These are phyloP conservation scores for Ophioderma brevispina DNA, from an alignment of 35 echinoderm and acorn worm genomes.

Conservation along the genomic window DNA sequence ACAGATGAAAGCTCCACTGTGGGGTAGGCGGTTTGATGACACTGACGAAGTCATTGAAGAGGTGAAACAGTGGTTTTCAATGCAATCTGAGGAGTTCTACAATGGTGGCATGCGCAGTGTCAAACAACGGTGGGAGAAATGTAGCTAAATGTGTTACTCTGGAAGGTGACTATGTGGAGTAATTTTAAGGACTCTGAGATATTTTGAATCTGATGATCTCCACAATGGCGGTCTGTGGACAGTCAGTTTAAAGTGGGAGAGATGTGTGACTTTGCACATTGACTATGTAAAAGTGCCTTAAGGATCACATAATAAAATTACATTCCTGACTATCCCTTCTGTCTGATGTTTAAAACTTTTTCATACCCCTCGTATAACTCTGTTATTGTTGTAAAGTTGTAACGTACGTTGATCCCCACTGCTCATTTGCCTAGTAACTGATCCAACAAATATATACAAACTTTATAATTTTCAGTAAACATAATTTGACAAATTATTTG, in stretches of 20 bases:
- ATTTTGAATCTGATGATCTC: background rate
- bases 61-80: conserved; percentile 20
- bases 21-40: conserved; percentile 9
- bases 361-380: background rate
- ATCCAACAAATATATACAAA: too few species aligned
- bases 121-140: conserved; percentile 19
- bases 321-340: background rate
- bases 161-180: background rate
- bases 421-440: too few species aligned
- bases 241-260: background rate
- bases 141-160: background rate
- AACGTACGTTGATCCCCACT: too few species aligned
- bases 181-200: background rate
- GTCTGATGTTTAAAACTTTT: background rate
- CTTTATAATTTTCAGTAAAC: too few species aligned
- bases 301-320: conserved; percentile 1
- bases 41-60: conserved; percentile 24
- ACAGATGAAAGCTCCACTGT: conserved; percentile 24
- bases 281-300: background rate
- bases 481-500: too few species aligned
- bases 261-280: background rate
- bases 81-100: background rate
- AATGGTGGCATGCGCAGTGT: background rate
- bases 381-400: too few species aligned
- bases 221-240: conserved; percentile 10